phyloP scores from a whole-genome alignment of 2,888 invertebrate genomes.

The Anticlea derivata region DNA sequence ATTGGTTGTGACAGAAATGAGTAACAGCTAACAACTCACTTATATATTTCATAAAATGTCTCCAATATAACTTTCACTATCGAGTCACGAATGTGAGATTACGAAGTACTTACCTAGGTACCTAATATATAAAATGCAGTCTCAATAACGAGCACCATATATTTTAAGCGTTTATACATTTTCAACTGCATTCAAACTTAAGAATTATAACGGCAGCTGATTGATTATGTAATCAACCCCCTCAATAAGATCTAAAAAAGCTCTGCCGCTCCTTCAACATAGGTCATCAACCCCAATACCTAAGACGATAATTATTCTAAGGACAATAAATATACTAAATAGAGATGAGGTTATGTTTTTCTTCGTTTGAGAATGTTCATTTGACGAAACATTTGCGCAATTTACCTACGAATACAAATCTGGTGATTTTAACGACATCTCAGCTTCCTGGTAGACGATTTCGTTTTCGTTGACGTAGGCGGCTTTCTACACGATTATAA shows the following conservation, averaged over 20 bases:
- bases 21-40: constrained; percentile 23
- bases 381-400: constrained; percentile 43
- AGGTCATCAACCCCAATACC: no score
- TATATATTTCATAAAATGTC: constrained; percentile 31
- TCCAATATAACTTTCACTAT: constrained; percentile 31
- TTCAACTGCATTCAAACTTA: no score
- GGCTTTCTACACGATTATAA: constrained; percentile 53
- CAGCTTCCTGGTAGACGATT: constrained; percentile 54
- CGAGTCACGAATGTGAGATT: constrained; percentile 25
- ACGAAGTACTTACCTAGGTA: background rate
- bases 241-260: no score
- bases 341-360: background rate
- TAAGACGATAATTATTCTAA: no score
- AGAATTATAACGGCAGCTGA: no score
- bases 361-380: background rate
- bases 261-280: no score
- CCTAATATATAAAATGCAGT: background rate
- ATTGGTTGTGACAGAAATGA: constrained; percentile 33
- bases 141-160: no score
- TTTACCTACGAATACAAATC: constrained; percentile 46
- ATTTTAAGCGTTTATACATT: no score
- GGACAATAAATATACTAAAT: no score
- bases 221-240: no score
- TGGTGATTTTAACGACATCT: constrained; percentile 50
- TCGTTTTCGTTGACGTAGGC: constrained; percentile 51